phyloP scores from a whole-genome alignment of 2,113 vertebrate species.

The Vulpes vulpes region DNA sequence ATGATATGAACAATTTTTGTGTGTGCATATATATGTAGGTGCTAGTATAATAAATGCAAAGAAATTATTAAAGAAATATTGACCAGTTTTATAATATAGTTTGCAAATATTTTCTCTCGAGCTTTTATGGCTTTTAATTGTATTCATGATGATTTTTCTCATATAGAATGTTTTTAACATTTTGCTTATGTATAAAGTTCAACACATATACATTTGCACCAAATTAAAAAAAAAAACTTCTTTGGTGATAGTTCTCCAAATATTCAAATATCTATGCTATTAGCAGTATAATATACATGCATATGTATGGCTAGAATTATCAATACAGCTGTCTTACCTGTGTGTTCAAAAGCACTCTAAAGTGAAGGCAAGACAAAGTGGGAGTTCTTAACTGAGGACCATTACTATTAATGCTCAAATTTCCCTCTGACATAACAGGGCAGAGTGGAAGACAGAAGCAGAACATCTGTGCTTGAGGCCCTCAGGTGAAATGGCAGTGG shows the following conservation, averaged over 20 bases:
- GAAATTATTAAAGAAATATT: not conserved
- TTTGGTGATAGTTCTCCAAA: not conserved
- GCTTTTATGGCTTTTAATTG: conserved; percentile 16
- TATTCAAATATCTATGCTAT: not conserved
- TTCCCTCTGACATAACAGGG: not conserved
- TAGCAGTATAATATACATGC: not conserved
- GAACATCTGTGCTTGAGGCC: not conserved
- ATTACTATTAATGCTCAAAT: not conserved
- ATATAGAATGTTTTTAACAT: not conserved
- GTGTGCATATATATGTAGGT: not conserved
- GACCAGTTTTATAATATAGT: not conserved
- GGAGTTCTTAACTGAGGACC: not conserved
- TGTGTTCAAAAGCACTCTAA: not conserved
- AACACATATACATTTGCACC: not conserved
- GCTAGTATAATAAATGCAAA: conserved; percentile 12
- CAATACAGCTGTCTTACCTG: not conserved
- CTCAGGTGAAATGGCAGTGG: not conserved
- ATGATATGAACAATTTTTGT: not conserved
- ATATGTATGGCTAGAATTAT: not conserved
- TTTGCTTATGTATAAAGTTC: not conserved
- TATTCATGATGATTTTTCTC: not conserved
- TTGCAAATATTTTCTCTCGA: conserved; percentile 3
- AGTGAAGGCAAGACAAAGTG: not conserved
- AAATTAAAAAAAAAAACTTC: not conserved
- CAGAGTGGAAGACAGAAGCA: not conserved